Conservation (phyloP, 2,113 vertebrate species). For the Scalopus aquaticus region DNA sequence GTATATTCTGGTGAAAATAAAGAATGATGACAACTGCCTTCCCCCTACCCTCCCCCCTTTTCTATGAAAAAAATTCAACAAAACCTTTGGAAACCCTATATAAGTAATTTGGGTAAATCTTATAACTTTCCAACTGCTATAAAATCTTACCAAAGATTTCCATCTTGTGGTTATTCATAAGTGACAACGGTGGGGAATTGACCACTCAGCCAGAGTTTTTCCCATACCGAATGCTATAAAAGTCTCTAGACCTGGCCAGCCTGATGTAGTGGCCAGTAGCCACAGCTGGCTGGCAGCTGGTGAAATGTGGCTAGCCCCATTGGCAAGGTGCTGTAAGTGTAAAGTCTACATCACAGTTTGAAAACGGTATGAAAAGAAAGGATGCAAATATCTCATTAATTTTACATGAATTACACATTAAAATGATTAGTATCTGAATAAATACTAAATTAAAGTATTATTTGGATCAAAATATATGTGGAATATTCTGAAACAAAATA, state of each 20-base stretch:
- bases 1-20: conserved; percentile 1
- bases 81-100: background rate
- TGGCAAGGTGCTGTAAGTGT: background rate
- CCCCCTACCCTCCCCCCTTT: background rate
- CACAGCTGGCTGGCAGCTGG: background rate
- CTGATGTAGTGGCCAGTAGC: background rate
- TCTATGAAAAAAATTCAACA: background rate
- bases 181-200: too few species aligned
- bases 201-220: background rate
- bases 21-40: background rate
- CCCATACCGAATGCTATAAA: background rate
- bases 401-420: background rate
- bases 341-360: background rate
- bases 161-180: background rate
- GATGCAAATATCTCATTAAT: background rate
- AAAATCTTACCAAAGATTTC: background rate
- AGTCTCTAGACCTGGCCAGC: background rate
- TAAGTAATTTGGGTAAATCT: conserved; percentile 11
- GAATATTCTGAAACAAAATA: background rate
- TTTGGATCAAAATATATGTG: background rate
- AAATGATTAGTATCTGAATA: background rate
- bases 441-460: background rate
- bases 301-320: background rate
- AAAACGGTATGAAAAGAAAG: background rate
- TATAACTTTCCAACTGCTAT: background rate